A percentile compares a stretch with the other conserved stretches of the same genome.
phyloP scores from a whole-genome alignment of 2,888 invertebrate genomes.

The Agapostemon virescens region DNA sequence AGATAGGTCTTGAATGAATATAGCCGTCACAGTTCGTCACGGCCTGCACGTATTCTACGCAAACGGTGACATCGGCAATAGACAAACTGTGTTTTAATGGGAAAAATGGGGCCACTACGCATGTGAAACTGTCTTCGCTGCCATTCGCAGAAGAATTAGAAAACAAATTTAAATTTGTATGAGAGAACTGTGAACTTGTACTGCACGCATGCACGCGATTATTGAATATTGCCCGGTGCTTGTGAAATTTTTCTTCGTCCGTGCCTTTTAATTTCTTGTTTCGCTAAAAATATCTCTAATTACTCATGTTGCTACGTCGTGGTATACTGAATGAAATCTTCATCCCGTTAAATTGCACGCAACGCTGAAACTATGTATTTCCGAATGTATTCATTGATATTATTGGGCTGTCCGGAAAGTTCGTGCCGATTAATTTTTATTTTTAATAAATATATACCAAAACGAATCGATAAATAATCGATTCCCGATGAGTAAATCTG shows the following conservation, averaged over 20 bases:
- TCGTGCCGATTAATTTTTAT: no score
- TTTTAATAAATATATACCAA: no score
- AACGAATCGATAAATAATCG: no score
- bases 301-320: slow-evolving; percentile 18
- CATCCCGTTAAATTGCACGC: background rate
- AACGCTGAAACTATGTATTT: background rate
- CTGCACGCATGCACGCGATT: slow-evolving; percentile 28
- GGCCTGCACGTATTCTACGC: slow-evolving; percentile 29
- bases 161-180: slow-evolving; percentile 8
- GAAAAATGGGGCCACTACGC: slow-evolving; percentile 51
- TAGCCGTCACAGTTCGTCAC: slow-evolving; percentile 50
- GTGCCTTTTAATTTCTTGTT: slow-evolving; percentile 16
- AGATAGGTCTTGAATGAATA: slow-evolving; percentile 60
- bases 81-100: slow-evolving; percentile 33
- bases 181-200: background rate
- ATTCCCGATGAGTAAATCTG: no score
- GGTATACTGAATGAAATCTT: background rate
- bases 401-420: no score
- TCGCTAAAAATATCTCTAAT: slow-evolving; percentile 29
- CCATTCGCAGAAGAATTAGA: slow-evolving; percentile 22
- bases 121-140: slow-evolving; percentile 33
- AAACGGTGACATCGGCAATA: slow-evolving; percentile 21
- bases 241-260: background rate
- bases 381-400: background rate
- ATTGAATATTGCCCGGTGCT: slow-evolving; percentile 13